Conservation (phyloP, 2,113 vertebrate genomes). For the Nycticorax nycticorax region DNA sequence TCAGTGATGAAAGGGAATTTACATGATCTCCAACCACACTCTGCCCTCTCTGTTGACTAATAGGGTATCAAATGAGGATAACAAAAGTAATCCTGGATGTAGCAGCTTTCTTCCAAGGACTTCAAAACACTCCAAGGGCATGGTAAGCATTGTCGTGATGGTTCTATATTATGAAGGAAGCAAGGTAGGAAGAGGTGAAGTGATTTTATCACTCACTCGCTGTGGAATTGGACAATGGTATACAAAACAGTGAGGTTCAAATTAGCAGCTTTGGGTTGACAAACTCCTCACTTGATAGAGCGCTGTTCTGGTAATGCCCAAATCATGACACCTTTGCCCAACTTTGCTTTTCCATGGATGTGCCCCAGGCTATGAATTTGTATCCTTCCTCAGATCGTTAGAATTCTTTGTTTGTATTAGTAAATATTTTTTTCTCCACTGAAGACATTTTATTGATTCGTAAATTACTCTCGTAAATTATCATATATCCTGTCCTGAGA, state of each 20-base stretch:
- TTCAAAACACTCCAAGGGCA: not conserved
- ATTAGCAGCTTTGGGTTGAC: not conserved
- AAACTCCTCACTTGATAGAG: not conserved
- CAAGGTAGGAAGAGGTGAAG: not conserved
- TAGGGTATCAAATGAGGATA: not conserved
- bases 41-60: not conserved
- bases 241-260: not conserved
- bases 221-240: not conserved
- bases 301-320: not conserved
- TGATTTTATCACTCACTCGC: not conserved
- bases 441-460: not conserved
- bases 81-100: not conserved
- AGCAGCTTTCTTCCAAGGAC: not conserved
- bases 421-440: not conserved
- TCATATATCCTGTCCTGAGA: not conserved
- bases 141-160: not conserved
- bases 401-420: not conserved
- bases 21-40: not conserved
- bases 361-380: not conserved
- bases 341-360: not conserved
- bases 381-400: not conserved
- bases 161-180: not conserved
- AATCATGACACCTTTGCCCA: not conserved
- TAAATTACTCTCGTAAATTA: rapidly evolving
- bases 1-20: not conserved